These are phyloP conservation scores for Apostichopus parvimensis DNA, from an alignment of 35 echinoderm and acorn worm genomes.

Conservation along the genomic window DNA sequence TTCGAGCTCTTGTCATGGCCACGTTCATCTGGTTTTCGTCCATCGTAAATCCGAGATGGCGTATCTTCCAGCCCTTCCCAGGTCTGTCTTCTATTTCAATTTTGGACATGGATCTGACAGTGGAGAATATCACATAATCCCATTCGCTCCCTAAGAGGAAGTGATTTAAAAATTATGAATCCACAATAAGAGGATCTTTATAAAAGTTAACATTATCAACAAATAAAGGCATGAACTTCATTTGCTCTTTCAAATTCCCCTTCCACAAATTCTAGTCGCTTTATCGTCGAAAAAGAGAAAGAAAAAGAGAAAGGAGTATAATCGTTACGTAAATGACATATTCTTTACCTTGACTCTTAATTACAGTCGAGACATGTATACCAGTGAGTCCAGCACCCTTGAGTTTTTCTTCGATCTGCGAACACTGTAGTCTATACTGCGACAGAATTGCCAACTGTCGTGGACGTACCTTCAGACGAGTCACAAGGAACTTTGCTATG, in stretches of 20 bases:
- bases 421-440: slow-evolving; percentile 84
- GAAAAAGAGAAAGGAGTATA: too few relatives aligned
- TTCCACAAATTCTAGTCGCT: too few relatives aligned
- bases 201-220: too few relatives aligned
- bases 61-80: not conserved
- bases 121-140: slow-evolving; percentile 92
- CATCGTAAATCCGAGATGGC: slow-evolving; percentile 91
- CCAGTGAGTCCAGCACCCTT: not conserved
- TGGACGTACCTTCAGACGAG: not conserved
- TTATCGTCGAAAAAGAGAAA: too few relatives aligned
- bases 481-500: slow-evolving; percentile 13
- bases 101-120: slow-evolving; percentile 78
- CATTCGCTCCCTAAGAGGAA: slow-evolving; percentile 82
- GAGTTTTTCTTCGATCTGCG: slow-evolving; percentile 60
- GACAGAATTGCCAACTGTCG: slow-evolving; percentile 69
- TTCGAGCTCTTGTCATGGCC: slow-evolving; percentile 78
- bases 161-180: too few relatives aligned
- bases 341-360: slow-evolving; percentile 85
- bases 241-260: too few relatives aligned
- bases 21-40: slow-evolving; percentile 99
- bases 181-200: too few relatives aligned
- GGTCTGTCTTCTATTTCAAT: slow-evolving; percentile 88
- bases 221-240: too few relatives aligned
- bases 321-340: not conserved
- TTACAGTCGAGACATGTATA: slow-evolving; percentile 73